These are phyloP conservation scores for Lithophane semibrunnea DNA, from an alignment of 2,888 invertebrate genomes.

Conservation along the genomic window DNA sequence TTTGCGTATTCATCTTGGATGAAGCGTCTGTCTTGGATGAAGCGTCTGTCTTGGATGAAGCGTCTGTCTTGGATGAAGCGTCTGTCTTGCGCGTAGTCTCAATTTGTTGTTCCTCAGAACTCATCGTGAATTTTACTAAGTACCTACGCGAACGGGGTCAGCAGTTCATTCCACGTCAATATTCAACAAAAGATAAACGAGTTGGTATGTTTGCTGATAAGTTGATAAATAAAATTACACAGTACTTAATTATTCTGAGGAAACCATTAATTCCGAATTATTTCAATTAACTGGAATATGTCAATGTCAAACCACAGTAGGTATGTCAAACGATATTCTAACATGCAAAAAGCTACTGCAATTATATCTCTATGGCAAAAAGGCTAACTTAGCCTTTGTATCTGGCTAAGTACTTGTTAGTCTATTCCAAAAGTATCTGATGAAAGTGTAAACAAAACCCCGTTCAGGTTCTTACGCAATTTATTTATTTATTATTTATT, in stretches of 20 bases:
- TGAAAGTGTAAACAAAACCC: no score
- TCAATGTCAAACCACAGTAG: constrained; percentile 18
- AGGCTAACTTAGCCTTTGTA: no score
- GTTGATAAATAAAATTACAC: constrained; percentile 30
- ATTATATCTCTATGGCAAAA: no score
- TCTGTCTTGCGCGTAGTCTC: constrained; percentile 55
- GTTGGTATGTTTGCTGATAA: constrained; percentile 21
- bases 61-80: constrained; percentile 65
- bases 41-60: constrained; percentile 64
- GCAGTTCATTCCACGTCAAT: constrained; percentile 39
- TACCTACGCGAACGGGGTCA: constrained; percentile 31
- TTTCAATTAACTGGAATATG: constrained; percentile 19
- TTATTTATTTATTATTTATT: no score
- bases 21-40: no score
- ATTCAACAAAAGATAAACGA: constrained; percentile 48
- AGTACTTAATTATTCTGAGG: constrained; percentile 18
- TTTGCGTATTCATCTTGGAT: constrained; percentile 63
- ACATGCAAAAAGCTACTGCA: not conserved
- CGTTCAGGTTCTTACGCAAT: no score
- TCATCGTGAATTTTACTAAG: constrained; percentile 36
- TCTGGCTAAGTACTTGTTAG: no score
- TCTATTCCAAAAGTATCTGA: no score
- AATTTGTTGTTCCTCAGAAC: constrained; percentile 59
- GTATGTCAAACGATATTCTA: not conserved
- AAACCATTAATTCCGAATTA: not conserved